phyloP scores from a whole-genome alignment of 2,797 vertebrate species.

The Apodemus agrarius region DNA sequence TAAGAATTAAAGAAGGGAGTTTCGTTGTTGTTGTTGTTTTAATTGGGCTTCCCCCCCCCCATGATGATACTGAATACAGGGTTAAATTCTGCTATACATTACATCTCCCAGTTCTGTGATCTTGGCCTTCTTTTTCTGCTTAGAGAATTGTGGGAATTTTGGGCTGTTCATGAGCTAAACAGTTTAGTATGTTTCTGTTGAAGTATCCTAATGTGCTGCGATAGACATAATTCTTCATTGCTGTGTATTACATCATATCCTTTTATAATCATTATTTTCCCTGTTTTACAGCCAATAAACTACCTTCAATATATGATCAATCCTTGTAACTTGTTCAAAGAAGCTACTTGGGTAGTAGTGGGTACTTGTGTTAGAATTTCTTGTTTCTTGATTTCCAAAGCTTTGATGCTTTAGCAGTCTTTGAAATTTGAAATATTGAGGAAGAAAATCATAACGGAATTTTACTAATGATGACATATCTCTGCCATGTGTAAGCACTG shows the following conservation, averaged over 20 bases:
- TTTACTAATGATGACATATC: neutral
- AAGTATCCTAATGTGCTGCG: too few relatives aligned
- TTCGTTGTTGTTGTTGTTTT: neutral
- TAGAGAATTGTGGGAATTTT: neutral
- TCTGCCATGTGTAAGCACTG: neutral
- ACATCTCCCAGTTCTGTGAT: neutral
- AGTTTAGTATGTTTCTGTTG: neutral
- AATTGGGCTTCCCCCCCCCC: accelerated
- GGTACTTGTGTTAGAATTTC: neutral
- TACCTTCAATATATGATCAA: neutral
- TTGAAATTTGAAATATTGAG: neutral
- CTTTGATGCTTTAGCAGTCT: neutral
- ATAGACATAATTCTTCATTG: neutral
- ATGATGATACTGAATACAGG: neutral
- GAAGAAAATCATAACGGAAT: neutral
- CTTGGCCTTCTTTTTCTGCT: neutral
- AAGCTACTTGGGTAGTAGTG: neutral
- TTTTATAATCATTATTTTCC: neutral
- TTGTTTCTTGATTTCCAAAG: neutral
- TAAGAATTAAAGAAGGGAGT: neutral
- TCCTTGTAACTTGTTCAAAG: neutral
- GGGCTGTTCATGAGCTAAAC: neutral
- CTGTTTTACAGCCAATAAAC: neutral
- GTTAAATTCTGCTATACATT: neutral
- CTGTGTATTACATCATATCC: neutral